A percentile compares a stretch with the other conserved stretches of the same genome.
Conservation (phyloP, 2,113 vertebrate species). For the Serilophus lunatus region DNA sequence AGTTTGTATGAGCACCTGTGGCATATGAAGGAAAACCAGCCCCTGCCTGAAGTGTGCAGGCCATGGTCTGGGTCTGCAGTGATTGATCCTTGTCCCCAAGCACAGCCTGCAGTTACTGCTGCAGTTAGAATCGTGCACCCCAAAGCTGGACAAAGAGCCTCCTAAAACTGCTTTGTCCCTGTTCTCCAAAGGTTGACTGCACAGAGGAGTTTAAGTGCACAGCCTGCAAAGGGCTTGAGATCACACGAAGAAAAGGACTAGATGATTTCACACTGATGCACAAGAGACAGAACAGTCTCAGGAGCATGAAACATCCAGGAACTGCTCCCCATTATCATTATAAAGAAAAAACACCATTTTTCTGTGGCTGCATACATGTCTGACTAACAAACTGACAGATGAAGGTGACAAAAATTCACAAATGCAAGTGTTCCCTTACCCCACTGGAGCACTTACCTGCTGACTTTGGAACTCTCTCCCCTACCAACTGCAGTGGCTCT, state of each 20-base stretch:
- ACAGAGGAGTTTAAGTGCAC: neutral
- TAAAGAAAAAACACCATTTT: neutral
- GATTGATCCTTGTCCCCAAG: neutral
- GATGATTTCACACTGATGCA: neutral
- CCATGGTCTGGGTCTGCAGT: neutral
- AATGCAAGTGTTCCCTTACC: neutral
- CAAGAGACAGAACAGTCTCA: neutral
- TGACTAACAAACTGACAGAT: neutral
- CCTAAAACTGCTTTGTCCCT: neutral
- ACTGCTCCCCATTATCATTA: neutral
- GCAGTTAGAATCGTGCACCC: neutral
- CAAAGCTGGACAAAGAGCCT: neutral
- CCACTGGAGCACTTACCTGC: slow-evolving; percentile 68
- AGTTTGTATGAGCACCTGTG: neutral
- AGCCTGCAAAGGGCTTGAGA: neutral
- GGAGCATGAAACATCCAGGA: neutral
- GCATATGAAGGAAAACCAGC: neutral
- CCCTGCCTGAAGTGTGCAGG: neutral
- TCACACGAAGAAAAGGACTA: neutral
- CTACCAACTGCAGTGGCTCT: slow-evolving; percentile 65
- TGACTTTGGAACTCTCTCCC: slow-evolving; percentile 80
- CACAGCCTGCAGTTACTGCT: neutral
- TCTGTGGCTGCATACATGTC: neutral
- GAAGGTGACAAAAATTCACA: neutral
- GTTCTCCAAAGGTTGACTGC: neutral